phyloP scores from a whole-genome alignment of 2,113 vertebrate genomes.

The Lota lota region DNA sequence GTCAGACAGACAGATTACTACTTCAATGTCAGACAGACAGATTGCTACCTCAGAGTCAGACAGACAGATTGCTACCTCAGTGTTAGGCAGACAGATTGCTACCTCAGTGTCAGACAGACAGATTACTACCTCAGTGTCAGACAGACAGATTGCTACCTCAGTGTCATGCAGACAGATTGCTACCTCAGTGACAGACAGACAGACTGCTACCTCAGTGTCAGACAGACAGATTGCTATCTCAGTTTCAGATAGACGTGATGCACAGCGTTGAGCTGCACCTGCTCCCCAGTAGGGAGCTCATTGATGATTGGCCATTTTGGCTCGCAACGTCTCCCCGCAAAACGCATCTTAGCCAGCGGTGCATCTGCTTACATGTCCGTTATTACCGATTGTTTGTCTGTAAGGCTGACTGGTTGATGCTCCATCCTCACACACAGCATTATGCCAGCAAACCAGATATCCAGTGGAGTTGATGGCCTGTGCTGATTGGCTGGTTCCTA shows the following conservation, averaged over 20 bases:
- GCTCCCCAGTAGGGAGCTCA: constrained; percentile 46
- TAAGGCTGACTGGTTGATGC: constrained; percentile 1
- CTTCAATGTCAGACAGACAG: too few species aligned
- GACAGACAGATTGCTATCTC: constrained; percentile 2
- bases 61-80: too few species aligned
- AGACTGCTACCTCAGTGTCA: too few species aligned
- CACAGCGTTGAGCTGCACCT: constrained; percentile 47
- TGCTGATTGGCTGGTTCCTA: constrained; percentile 49
- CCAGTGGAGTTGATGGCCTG: constrained; percentile 3
- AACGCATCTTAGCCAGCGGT: constrained; percentile 35
- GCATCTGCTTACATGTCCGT: constrained; percentile 12
- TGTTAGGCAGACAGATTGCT: too few species aligned
- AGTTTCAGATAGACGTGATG: constrained; percentile 42
- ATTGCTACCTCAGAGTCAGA: too few species aligned
- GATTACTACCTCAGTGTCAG: too few species aligned
- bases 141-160: too few species aligned
- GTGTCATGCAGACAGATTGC: too few species aligned
- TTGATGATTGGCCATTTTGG: constrained; percentile 37
- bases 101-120: too few species aligned
- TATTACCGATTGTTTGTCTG: not conserved
- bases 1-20: too few species aligned
- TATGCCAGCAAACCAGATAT: constrained; percentile 21
- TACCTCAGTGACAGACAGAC: not conserved
- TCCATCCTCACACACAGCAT: not conserved
- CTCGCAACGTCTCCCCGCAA: constrained; percentile 31